Evolutionary conservation across 2,888 invertebrate species (phyloP).

Genomic region (Pherbina coryleti): DNA sequence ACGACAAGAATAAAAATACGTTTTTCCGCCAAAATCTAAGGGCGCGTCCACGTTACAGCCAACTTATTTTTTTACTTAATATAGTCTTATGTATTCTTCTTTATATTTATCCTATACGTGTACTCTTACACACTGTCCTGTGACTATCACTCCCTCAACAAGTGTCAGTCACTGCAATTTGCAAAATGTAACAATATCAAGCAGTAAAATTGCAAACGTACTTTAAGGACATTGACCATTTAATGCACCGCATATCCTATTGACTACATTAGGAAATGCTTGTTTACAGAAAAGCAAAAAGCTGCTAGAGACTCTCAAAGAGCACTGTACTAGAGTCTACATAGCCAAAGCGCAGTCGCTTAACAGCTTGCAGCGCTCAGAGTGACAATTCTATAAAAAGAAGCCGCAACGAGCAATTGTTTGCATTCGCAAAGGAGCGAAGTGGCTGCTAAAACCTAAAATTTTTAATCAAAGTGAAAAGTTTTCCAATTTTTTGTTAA

Average conservation of each 20-base stretch:
- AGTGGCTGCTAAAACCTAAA: slow-evolving; percentile 49
- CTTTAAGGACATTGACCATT: slow-evolving; percentile 22
- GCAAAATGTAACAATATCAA: background rate
- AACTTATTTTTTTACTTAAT: too few species aligned
- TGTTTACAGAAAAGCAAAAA: background rate
- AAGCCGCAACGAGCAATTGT: slow-evolving; percentile 57
- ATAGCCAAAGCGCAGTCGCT: slow-evolving; percentile 35
- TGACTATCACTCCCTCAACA: too few species aligned
- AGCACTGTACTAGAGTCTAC: background rate
- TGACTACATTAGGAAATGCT: slow-evolving; percentile 1
- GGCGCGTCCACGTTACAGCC: too few species aligned
- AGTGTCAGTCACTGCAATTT: background rate
- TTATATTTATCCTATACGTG: too few species aligned
- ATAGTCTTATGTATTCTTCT: too few species aligned
- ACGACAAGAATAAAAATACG: too few species aligned
- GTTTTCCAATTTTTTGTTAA: background rate
- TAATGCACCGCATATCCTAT: slow-evolving; percentile 6
- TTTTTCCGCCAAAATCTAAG: too few species aligned
- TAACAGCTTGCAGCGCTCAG: slow-evolving; percentile 45
- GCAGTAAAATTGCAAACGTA: slow-evolving; percentile 14
- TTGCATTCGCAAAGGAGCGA: slow-evolving; percentile 62
- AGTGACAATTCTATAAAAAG: slow-evolving; percentile 62
- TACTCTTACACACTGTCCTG: too few species aligned
- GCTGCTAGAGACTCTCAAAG: background rate
- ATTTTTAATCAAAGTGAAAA: background rate